Base-by-base conservation (phyloP, 1,140 invertebrate species). In the Listronotus oregonensis region DNA sequence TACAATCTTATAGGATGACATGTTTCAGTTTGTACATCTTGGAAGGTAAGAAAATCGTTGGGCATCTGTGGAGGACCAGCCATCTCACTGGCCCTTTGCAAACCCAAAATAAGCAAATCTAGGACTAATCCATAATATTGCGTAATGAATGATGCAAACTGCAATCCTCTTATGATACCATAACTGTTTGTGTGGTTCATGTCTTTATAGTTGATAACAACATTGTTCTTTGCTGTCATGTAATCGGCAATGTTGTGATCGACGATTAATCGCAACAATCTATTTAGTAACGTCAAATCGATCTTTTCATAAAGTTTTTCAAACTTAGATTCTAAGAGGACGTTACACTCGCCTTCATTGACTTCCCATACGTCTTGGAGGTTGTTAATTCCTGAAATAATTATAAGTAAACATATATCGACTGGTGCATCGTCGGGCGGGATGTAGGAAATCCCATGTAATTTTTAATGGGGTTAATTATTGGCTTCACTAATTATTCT, bases 201-300 rank as follows among this genome's bases (percentile, higher is more conserved):
- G 75, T 99, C 97, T 85, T 99, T 99, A 80, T 99, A 99, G 82
- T 99, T 99, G 60, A 99, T 99, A 18, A 98, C 94, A 18, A 99
- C 95, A 81, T 99, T 99, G 80, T 99, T 99, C 78, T 99, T 99
- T 7, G 98, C 96, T 1, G 97, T 99, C 96, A 99, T 99, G 78
- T 99, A 99, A 90, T 99, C 98, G 72, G 98, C 98, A 77, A 99
- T 99, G 77, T 99, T 99, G 81, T 99, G 98, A 83, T 99, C 98
- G 3, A 99, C 97, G 73, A 99, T 99, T 9, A 99, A 80, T 67
- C 97, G 87, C 3, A 99, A 81, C 59, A 99, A 80, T 80, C 97
- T 87, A 82, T 99, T 99, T 0, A 99, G 87, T 5, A 99, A 81
- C 0, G 97, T 99, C 73, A 99, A 85, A 86, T 99, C 98, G 69